phyloP scores from a whole-genome alignment of 2,113 vertebrate genomes.

The Clupea harengus region DNA sequence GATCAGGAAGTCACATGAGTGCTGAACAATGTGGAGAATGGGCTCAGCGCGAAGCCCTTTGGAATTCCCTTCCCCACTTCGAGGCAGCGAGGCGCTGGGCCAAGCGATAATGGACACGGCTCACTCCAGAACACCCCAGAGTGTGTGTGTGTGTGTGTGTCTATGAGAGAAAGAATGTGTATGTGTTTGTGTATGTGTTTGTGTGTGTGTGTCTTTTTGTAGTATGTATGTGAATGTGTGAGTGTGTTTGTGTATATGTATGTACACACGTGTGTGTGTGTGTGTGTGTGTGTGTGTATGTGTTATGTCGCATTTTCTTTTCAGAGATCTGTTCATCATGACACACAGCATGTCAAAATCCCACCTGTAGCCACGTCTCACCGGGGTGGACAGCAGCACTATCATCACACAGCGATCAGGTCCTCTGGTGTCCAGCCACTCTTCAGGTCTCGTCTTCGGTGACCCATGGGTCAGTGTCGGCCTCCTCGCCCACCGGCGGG shows the following conservation, averaged over 20 bases:
- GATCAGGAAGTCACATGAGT: constrained; percentile 75
- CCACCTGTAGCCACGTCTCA: neutral
- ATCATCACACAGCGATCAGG: neutral
- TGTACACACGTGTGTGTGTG: neutral
- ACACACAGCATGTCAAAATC: neutral
- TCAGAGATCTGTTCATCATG: neutral
- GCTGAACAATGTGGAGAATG: constrained; percentile 71
- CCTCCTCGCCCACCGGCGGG: neutral
- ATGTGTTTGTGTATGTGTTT: neutral
- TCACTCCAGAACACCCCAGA: constrained; percentile 34
- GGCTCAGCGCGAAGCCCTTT: constrained; percentile 59
- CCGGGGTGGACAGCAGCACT: neutral
- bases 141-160: neutral
- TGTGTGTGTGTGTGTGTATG: neutral
- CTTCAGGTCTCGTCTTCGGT: neutral
- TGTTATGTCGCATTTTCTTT: neutral
- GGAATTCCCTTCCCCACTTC: constrained; percentile 57
- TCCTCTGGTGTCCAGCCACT: neutral
- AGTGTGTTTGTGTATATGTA: no score
- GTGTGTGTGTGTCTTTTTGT: neutral
- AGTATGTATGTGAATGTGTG: neutral
- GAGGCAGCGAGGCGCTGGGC: constrained; percentile 64
- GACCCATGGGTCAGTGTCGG: no score
- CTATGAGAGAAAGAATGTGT: neutral
- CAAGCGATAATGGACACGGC: constrained; percentile 62